Percentiles rank a stretch among this genome's conserved stretches.
Evolutionary conservation across 2,113 vertebrate genomes (phyloP).

Genomic region (Phaethornis superciliosus): DNA sequence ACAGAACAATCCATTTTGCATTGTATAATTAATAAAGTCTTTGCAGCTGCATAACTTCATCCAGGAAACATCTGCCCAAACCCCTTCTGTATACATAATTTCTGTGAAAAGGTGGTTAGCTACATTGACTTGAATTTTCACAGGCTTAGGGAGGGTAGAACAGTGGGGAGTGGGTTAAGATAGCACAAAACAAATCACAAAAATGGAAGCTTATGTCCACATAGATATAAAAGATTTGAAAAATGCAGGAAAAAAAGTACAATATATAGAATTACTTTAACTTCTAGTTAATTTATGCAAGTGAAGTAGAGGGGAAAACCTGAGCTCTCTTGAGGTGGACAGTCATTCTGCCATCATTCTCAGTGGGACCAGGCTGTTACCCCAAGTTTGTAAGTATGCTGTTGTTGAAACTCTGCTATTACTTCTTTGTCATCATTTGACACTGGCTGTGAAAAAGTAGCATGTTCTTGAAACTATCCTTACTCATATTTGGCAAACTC

Average conservation of each 20-base stretch:
- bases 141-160: slow-evolving; percentile 16
- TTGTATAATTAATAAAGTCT: slow-evolving; percentile 79
- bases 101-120: slow-evolving; percentile 40
- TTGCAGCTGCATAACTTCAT: slow-evolving; percentile 75
- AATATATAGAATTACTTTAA: not conserved
- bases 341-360: not conserved
- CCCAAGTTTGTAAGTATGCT: rapidly evolving
- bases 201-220: not conserved
- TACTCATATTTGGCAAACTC: not conserved
- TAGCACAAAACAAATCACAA: not conserved
- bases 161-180: not conserved
- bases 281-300: not conserved
- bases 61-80: slow-evolving; percentile 75
- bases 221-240: not conserved
- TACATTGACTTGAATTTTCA: slow-evolving; percentile 52
- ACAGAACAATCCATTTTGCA: slow-evolving; percentile 72
- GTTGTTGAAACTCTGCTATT: not conserved
- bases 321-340: not conserved
- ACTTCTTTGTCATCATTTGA: not conserved
- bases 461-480: no score
- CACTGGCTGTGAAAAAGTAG: not conserved
- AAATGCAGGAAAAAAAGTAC: not conserved
- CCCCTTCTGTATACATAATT: slow-evolving; percentile 60
- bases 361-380: not conserved
- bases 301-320: not conserved